These are phyloP conservation scores for Drepana falcataria DNA, from an alignment of 2,888 invertebrate genomes.

Conservation along the genomic window DNA sequence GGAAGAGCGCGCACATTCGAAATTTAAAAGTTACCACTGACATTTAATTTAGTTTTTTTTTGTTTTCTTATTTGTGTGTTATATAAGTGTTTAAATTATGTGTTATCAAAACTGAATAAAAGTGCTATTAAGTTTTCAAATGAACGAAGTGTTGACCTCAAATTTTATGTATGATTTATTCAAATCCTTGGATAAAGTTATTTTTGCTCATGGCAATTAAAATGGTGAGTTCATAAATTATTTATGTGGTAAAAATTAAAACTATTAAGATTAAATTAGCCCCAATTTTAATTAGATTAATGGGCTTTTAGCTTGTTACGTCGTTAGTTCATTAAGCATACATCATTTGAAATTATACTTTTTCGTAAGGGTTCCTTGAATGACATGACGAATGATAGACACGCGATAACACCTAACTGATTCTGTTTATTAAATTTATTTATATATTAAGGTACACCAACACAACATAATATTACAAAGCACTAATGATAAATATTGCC, in stretches of 20 bases:
- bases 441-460: too few species aligned
- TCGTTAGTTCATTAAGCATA: too few species aligned
- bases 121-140: slow-evolving; percentile 56
- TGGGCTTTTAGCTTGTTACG: neutral
- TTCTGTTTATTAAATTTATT: too few species aligned
- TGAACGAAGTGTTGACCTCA: slow-evolving; percentile 64
- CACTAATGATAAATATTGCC: too few species aligned
- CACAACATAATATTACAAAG: too few species aligned
- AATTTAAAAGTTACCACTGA: slow-evolving; percentile 24
- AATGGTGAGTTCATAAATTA: slow-evolving; percentile 57
- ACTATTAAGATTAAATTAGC: neutral
- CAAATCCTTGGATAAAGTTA: slow-evolving; percentile 72
- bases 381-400: too few species aligned
- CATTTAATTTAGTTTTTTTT: slow-evolving; percentile 13
- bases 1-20: slow-evolving; percentile 24
- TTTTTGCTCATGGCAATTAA: slow-evolving; percentile 75
- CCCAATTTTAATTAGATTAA: neutral
- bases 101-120: slow-evolving; percentile 30
- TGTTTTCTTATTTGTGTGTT: slow-evolving; percentile 9
- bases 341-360: too few species aligned
- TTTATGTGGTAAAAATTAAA: neutral
- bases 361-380: too few species aligned
- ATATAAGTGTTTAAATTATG: slow-evolving; percentile 17
- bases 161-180: slow-evolving; percentile 78
- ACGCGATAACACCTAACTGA: too few species aligned